Percentiles rank a stretch among this genome's conserved stretches.
These are phyloP conservation scores for Baccha elongata DNA, from an alignment of 2,888 invertebrate species.

Conservation along the genomic window DNA sequence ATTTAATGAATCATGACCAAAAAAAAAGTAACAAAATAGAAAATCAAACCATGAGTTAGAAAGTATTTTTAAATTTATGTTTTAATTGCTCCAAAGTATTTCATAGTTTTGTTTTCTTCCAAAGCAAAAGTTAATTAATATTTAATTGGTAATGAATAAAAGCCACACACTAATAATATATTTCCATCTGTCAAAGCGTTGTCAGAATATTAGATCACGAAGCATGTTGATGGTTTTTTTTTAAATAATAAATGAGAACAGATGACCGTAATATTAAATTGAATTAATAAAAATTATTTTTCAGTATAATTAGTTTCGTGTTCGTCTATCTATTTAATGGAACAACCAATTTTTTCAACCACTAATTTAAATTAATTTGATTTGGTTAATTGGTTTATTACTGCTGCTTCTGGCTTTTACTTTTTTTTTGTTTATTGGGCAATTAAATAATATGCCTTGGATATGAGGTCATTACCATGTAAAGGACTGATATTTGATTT, in stretches of 20 bases:
- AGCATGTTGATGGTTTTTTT: neutral
- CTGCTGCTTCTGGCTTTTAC: neutral
- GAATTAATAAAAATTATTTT: constrained; percentile 10
- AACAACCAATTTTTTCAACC: neutral
- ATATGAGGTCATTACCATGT: too few species aligned
- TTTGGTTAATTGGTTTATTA: neutral
- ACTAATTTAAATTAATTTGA: neutral
- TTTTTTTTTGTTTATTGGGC: too few species aligned
- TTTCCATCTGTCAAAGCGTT: neutral
- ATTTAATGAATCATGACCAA: neutral
- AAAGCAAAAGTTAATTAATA: neutral
- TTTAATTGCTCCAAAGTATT: constrained; percentile 7
- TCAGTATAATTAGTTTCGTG: neutral
- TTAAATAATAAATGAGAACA: neutral
- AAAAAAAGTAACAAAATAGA: neutral
- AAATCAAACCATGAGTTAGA: neutral
- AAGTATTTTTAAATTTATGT: constrained; percentile 8
- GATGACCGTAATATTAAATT: neutral
- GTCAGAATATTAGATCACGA: neutral
- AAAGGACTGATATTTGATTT: too few species aligned
- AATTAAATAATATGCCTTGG: neutral
- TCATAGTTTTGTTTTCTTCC: neutral
- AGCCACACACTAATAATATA: neutral
- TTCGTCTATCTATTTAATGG: neutral
- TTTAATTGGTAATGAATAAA: neutral